A percentile compares a stretch with the other conserved stretches of the same genome.
Evolutionary conservation across 2,113 vertebrate species (phyloP).

Genomic region (Benitochromis conjunctus): DNA sequence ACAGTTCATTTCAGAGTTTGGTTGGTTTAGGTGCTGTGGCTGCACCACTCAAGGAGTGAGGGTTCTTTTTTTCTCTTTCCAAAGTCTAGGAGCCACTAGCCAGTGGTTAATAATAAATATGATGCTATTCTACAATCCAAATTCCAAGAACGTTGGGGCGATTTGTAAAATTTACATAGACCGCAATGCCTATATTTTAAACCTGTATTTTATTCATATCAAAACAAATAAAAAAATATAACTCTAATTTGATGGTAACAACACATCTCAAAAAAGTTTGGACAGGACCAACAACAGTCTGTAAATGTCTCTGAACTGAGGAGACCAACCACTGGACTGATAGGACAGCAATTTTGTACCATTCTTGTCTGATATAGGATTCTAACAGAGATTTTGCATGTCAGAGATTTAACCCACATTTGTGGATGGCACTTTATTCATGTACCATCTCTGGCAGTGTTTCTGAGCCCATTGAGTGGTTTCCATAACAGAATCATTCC

Average conservation of each 20-base stretch:
- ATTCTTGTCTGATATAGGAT: not conserved
- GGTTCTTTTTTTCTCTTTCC: rapidly evolving
- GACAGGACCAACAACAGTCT: rapidly evolving
- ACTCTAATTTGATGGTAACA: not conserved
- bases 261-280: not conserved
- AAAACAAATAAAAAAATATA: rapidly evolving
- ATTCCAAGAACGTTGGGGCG: rapidly evolving
- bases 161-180: not conserved
- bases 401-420: not conserved
- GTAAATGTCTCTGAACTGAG: not conserved
- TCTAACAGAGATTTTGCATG: not conserved
- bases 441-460: not conserved
- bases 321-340: not conserved
- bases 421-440: not conserved
- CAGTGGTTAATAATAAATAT: not conserved
- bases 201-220: not conserved
- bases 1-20: not conserved
- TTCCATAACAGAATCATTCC: not conserved
- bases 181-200: rapidly evolving
- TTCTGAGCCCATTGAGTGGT: rapidly evolving
- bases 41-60: not conserved
- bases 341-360: not conserved
- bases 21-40: no score
- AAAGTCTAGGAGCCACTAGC: not conserved
- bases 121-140: not conserved